Evolutionary conservation across 2,888 invertebrate genomes (phyloP), one percentile per base, ranked within the genome.

Genomic region (Elmis aenea): DNA sequence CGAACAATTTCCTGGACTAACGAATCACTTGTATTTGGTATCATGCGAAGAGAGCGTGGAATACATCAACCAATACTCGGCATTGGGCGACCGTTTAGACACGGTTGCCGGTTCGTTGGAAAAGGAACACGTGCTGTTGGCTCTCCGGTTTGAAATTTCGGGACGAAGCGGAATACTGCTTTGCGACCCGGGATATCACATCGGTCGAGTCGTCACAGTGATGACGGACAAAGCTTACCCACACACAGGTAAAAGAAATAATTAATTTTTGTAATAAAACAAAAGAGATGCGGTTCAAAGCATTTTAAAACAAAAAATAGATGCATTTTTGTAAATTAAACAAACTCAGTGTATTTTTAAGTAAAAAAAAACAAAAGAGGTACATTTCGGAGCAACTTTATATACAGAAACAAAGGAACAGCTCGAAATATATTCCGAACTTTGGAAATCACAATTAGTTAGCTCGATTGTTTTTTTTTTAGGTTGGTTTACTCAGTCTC

Each of bases 151-250:
- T 41, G 68, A 75, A 49, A 77, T 91, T 36, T 81, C 77, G 28
- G 85, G 82, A 15, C 76, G 92, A 21, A 67, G 71, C 1, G 92
- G 91, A 15, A 72, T 86, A 29, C 69, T 92, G 69, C 76, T 93
- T 12, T 78, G 91, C 22, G 93, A 93, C 72, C 90, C 92, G 0
- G 92, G 92, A 10, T 93, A 93, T 68, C 92, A 93, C 66, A 84
- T 92, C 42, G 83, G 86, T 23, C 74, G 89, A 42, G 83, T 86
- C 37, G 78, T 92, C 42, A 88, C 90, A 12, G 83, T 91, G 31
- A 93, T 92, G 92, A 74, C 76, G 20, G 92, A 93, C 64, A 75
- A 81, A 43, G 72, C 75, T 27, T 89, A 86, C 68, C 93, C 92
- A 8, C 89, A 93, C 57, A 91, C 92, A 42, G 86, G 87, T 75